These are phyloP conservation scores for Arothron firmamentum DNA, from an alignment of 2,113 vertebrate genomes.

Conservation along the genomic window DNA sequence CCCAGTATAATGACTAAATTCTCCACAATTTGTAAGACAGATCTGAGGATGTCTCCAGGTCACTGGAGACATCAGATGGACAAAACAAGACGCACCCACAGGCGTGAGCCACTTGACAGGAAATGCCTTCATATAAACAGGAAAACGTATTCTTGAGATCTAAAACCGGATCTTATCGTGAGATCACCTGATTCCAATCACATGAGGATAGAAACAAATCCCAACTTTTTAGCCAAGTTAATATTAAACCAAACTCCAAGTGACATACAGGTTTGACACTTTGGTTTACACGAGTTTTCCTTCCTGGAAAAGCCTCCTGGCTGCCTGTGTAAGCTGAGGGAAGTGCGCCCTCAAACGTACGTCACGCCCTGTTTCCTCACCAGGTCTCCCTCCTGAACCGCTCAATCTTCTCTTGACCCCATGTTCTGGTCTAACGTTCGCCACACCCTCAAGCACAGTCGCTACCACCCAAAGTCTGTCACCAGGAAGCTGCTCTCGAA, in stretches of 20 bases:
- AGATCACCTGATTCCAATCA: neutral
- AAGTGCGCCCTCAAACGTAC: slow-evolving; percentile 23
- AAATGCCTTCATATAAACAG: slow-evolving; percentile 65
- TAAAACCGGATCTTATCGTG: slow-evolving; percentile 9
- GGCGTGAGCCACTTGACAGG: slow-evolving; percentile 47
- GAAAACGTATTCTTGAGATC: slow-evolving; percentile 49
- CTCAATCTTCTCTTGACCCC: slow-evolving; percentile 45
- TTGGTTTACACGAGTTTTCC: slow-evolving; percentile 33
- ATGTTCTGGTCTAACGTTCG: slow-evolving; percentile 47
- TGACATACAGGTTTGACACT: neutral
- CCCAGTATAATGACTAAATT: slow-evolving; percentile 7
- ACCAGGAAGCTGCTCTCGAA: slow-evolving; percentile 56
- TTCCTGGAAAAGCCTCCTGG: slow-evolving; percentile 30
- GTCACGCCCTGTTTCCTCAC: slow-evolving; percentile 51
- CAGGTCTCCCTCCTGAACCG: slow-evolving; percentile 21
- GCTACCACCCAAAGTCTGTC: slow-evolving; percentile 42
- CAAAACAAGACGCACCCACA: slow-evolving; percentile 46
- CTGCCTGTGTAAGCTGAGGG: slow-evolving; percentile 7
- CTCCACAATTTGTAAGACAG: slow-evolving; percentile 17
- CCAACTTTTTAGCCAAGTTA: neutral
- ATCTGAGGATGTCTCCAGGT: slow-evolving; percentile 19
- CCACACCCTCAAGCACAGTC: slow-evolving; percentile 22
- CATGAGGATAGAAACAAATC: neutral
- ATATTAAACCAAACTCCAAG: neutral
- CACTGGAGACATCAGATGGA: slow-evolving; percentile 29